Percentiles rank a stretch among this genome's conserved stretches.
Evolutionary conservation across 2,113 vertebrate species (phyloP).

Genomic region (Ursus arctos): DNA sequence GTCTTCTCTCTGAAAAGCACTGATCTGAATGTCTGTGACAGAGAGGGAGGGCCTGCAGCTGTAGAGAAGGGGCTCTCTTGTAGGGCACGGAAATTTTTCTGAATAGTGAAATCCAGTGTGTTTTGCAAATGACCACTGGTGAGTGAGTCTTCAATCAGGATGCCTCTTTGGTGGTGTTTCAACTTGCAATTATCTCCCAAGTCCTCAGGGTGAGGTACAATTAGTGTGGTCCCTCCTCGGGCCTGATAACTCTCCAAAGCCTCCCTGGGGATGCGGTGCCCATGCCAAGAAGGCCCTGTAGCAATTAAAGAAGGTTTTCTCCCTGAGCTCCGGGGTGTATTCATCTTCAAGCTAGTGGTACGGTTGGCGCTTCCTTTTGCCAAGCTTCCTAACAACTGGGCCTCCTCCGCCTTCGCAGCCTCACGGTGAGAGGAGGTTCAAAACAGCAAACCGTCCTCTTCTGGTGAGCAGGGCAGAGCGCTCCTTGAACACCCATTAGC

Average conservation of each 20-base stretch:
- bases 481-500: conserved; percentile 77
- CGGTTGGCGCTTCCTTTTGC: conserved; percentile 69
- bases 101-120: not conserved
- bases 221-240: not conserved
- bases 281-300: conserved; percentile 50
- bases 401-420: conserved; percentile 11
- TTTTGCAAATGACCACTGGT: not conserved
- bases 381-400: conserved; percentile 59
- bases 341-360: conserved; percentile 74
- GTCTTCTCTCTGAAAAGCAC: not conserved
- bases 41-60: no score
- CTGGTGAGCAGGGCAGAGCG: conserved; percentile 1
- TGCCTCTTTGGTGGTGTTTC: conserved; percentile 39
- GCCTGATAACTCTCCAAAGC: conserved; percentile 55
- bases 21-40: not conserved
- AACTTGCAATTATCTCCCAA: conserved; percentile 38
- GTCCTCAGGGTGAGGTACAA: conserved; percentile 18
- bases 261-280: not conserved
- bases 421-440: conserved; percentile 1
- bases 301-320: conserved; percentile 73
- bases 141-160: conserved; percentile 51
- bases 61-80: not conserved
- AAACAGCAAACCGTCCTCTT: conserved; percentile 12
- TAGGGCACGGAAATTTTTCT: not conserved
- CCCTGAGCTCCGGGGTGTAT: conserved; percentile 54